A percentile compares a stretch with the other conserved stretches of the same genome.
Evolutionary conservation across 2,113 vertebrate genomes (phyloP).

Genomic region (Rafetus swinhoei): DNA sequence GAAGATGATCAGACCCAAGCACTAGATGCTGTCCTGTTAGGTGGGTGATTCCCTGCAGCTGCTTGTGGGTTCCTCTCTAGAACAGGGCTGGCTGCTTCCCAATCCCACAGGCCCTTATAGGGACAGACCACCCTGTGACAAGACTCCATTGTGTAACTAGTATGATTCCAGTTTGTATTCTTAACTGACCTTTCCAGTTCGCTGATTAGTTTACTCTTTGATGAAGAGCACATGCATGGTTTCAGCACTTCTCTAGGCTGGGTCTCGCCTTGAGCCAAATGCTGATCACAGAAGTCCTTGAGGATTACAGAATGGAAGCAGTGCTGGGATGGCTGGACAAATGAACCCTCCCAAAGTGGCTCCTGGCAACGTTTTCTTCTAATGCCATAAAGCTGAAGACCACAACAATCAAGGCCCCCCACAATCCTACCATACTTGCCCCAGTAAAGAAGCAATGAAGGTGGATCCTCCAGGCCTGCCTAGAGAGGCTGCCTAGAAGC

Average conservation of each 20-base stretch:
- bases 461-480: background rate
- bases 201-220: background rate
- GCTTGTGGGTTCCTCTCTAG: background rate
- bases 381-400: conserved; percentile 11
- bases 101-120: background rate
- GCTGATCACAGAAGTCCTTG: conserved; percentile 13
- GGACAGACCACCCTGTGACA: background rate
- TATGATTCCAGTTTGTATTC: background rate
- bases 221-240: background rate
- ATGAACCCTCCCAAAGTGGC: conserved; percentile 22
- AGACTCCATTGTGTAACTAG: background rate
- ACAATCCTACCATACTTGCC: background rate
- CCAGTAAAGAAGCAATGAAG: background rate
- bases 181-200: background rate
- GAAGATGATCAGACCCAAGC: background rate
- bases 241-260: background rate
- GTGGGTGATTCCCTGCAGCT: background rate
- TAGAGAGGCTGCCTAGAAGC: background rate
- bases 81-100: no score
- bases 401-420: background rate
- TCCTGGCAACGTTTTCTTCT: conserved; percentile 16
- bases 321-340: background rate
- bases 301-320: background rate
- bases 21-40: background rate
- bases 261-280: background rate